Base-by-base conservation (phyloP, 2,113 vertebrate genomes). In the Erpornis zantholeuca region DNA sequence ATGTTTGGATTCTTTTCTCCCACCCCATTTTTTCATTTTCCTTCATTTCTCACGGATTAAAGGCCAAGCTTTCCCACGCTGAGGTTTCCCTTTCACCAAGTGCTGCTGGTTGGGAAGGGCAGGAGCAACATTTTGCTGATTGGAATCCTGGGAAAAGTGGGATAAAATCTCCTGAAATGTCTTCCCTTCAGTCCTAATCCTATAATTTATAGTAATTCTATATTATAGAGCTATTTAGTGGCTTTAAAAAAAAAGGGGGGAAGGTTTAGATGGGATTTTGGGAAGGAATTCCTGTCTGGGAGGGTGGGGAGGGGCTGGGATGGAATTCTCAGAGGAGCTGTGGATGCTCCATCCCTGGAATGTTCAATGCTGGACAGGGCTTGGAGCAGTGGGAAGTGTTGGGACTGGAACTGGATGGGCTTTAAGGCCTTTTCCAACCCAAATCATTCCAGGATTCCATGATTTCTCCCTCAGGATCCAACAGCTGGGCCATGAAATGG, bases 151-250 rank as follows among this genome's bases (percentile, higher is more conserved):
- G 31, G 17, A 35, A 36, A 80, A 38, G 33, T 2, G n/a, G 36
- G 31, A 69, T n/a, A 61, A 63, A 66, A 8, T 12, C 44, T 31
- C 6, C 16, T 82, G 56, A 21, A 3, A 1, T 11, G 7, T 40
- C 82, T 82, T 50, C 17, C 60, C 38, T 71, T 25, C 21, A 17
- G 17, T 9, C 38, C 3, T 6, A 44, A 83, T 21, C 33, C 12
- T 21, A 16, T 25, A 25, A 71, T 29, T 44, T 15, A 25, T 1
- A 29, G 25, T 20, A 16, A 53, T 31, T 25, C 4, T 1, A 10
- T 10, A 11, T 44, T 44, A 16, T 5, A 42, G 20, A 31, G 24
- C 3, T 4, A 31, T 53, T 53, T 36, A 33, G 15, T 0, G 1
- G 17, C 11, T 72, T 53, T 3, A 45, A 68, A 52, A 8, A 29